Evolutionary conservation across 2,888 invertebrate genomes (phyloP).

Genomic region (Synanthedon andrenaeformis): DNA sequence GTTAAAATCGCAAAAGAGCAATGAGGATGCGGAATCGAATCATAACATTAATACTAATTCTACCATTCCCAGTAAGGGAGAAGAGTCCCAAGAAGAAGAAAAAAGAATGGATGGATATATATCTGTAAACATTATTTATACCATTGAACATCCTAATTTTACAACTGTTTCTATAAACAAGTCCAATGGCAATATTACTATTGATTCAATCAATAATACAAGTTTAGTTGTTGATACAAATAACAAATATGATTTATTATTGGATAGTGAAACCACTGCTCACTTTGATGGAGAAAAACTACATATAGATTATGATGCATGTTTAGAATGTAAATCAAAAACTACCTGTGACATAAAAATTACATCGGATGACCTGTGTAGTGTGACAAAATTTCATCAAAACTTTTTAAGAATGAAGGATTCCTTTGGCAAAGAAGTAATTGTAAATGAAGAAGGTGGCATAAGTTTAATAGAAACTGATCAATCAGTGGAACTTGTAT

Average conservation of each 20-base stretch:
- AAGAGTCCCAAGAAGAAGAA: conserved; percentile 18
- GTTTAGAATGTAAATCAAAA: conserved; percentile 32
- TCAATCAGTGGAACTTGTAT: neutral
- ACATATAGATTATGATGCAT: conserved; percentile 38
- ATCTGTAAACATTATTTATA: conserved; percentile 37
- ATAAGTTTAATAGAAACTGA: conserved; percentile 22
- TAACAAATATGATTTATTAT: conserved; percentile 35
- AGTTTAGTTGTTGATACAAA: conserved; percentile 26
- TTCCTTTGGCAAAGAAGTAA: conserved; percentile 39
- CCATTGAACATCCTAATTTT: conserved; percentile 64
- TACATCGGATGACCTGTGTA: conserved; percentile 19
- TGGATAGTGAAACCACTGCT: conserved; percentile 40
- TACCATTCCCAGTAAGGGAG: neutral
- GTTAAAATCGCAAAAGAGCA: conserved; percentile 31
- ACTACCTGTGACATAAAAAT: conserved; percentile 42
- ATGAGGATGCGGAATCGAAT: conserved; percentile 7
- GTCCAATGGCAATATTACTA: conserved; percentile 28
- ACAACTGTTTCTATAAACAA: conserved; percentile 60
- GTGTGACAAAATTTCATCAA: conserved; percentile 21
- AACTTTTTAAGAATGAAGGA: conserved; percentile 50
- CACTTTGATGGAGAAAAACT: conserved; percentile 41
- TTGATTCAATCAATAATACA: conserved; percentile 46
- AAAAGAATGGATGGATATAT: conserved; percentile 41
- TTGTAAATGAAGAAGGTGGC: conserved; percentile 44
- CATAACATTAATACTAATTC: conserved; percentile 18